Evolutionary conservation across 2,797 vertebrate species (phyloP).

Genomic region (Phalanger gymnotis): DNA sequence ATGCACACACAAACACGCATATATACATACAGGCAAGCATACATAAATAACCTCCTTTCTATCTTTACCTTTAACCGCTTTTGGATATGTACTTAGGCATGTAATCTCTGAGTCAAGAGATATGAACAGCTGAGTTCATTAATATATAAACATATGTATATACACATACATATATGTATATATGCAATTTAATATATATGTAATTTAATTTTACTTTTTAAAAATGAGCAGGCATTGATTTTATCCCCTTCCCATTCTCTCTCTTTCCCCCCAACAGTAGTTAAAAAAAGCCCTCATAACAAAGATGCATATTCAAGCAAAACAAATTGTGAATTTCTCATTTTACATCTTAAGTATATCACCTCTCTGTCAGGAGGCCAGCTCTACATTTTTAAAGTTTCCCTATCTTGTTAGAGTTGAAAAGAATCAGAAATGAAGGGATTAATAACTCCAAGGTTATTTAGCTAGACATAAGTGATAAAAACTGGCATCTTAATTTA

Average conservation of each 20-base stretch:
- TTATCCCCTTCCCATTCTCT: neutral
- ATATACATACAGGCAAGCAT: neutral
- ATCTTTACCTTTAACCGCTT: neutral
- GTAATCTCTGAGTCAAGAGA: neutral
- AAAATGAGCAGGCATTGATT: neutral
- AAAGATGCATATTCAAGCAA: neutral
- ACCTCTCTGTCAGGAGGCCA: neutral
- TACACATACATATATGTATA: too few relatives aligned
- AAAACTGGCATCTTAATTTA: conserved; percentile 66
- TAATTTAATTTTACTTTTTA: neutral
- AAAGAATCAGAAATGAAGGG: conserved; percentile 61
- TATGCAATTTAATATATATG: neutral
- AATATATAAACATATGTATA: neutral
- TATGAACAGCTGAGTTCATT: neutral
- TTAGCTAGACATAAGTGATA: conserved; percentile 56
- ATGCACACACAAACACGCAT: neutral
- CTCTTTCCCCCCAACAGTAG: neutral
- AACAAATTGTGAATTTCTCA: neutral
- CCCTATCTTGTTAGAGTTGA: conserved; percentile 45
- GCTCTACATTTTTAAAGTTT: conserved; percentile 24
- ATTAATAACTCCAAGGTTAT: conserved; percentile 48
- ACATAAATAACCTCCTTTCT: neutral
- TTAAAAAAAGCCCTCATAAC: neutral
- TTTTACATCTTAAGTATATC: neutral
- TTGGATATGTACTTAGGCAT: neutral